Conservation (phyloP, 2,888 invertebrate species). For the Athalia circularis region DNA sequence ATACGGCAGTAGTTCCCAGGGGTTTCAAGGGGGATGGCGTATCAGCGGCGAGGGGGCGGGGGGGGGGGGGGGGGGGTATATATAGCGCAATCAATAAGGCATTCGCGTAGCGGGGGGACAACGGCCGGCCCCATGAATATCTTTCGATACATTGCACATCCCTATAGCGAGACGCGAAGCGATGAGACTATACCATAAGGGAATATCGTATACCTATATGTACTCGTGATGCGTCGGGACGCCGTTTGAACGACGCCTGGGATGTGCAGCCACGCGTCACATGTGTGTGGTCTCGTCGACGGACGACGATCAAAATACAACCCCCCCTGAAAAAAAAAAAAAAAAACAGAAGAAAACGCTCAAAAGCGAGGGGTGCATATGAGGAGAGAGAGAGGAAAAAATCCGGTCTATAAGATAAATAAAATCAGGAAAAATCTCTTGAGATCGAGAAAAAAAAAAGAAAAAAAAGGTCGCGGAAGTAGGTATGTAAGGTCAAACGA, state of each 20-base stretch:
- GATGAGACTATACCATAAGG: too few species aligned
- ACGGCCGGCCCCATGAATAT: conserved; percentile 73
- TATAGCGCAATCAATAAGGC: conserved; percentile 72
- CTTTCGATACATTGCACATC: conserved; percentile 74
- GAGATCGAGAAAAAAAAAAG: background rate
- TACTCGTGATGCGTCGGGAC: conserved; percentile 51
- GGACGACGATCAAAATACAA: conserved; percentile 44
- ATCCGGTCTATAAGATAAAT: background rate
- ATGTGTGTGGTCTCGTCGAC: conserved; percentile 41
- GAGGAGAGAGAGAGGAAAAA: background rate
- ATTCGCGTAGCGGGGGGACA: conserved; percentile 71
- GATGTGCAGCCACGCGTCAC: conserved; percentile 67
- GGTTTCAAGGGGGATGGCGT: conserved; percentile 29
- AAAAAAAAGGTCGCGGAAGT: too few species aligned
- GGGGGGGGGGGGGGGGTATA: conserved; percentile 20
- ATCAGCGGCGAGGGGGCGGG: conserved; percentile 41
- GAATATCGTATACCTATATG: too few species aligned
- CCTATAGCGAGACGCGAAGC: conserved; percentile 21
- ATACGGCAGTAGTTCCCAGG: conserved; percentile 14
- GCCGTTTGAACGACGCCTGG: conserved; percentile 54
- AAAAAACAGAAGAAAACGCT: background rate
- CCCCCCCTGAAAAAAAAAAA: conserved; percentile 7
- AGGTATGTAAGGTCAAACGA: too few species aligned
- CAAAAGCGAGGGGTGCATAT: background rate
- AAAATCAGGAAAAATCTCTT: background rate